Evolutionary conservation across 2,113 vertebrate species (phyloP).

Genomic region (Mormyrus lacerda): DNA sequence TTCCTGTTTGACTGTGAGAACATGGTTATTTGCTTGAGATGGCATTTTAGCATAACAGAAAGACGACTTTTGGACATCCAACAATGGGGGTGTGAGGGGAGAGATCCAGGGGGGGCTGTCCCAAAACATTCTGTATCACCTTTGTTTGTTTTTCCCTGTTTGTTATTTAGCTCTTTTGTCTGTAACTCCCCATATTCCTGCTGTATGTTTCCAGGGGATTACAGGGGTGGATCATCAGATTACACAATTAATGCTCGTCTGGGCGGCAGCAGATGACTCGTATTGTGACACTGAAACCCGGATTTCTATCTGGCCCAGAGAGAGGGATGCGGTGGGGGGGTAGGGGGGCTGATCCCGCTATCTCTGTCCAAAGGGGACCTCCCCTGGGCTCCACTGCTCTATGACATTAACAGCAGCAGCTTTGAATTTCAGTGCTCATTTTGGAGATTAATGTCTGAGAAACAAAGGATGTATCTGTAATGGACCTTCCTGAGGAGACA

Average conservation of each 20-base stretch:
- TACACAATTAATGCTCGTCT: constrained; percentile 33
- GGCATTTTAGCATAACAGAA: background rate
- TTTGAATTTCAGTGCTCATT: constrained; percentile 8
- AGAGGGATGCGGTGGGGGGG: background rate
- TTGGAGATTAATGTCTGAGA: constrained; percentile 11
- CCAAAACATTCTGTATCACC: background rate
- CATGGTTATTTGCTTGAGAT: background rate
- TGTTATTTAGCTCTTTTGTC: constrained; percentile 35
- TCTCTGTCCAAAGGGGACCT: background rate
- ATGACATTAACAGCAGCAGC: background rate
- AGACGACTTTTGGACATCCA: background rate
- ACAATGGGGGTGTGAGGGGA: background rate
- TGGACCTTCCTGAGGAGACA: background rate
- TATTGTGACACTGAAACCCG: constrained; percentile 21
- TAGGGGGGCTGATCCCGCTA: background rate
- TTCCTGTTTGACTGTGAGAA: background rate
- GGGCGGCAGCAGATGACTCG: constrained; percentile 12
- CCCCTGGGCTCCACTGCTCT: background rate
- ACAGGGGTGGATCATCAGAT: constrained; percentile 33
- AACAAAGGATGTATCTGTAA: constrained; percentile 12
- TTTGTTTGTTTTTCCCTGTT: background rate
- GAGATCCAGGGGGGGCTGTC: background rate
- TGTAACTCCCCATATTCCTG: constrained; percentile 25
- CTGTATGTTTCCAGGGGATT: constrained; percentile 35
- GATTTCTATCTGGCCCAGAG: constrained; percentile 3